phyloP scores from a whole-genome alignment of 2,888 invertebrate genomes.

The Limnephilus auricula region DNA sequence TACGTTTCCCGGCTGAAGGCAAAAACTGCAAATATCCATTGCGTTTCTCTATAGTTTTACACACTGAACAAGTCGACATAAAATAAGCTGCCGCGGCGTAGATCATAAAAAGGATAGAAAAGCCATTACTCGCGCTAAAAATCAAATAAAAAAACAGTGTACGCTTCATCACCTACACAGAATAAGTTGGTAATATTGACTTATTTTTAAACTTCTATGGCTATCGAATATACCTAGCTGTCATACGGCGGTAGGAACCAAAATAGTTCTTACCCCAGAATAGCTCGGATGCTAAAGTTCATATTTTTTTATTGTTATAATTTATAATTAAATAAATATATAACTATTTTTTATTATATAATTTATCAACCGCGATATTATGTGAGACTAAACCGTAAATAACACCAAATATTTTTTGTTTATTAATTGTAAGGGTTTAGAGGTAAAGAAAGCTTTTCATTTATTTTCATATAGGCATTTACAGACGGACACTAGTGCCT shows the following conservation, averaged over 20 bases:
- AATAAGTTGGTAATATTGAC: conserved; percentile 47
- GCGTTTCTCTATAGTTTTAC: conserved; percentile 47
- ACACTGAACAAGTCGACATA: conserved; percentile 50
- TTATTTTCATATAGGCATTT: too few species aligned
- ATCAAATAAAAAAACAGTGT: conserved; percentile 64
- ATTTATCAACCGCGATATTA: too few species aligned
- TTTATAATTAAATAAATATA: too few species aligned
- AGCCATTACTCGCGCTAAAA: conserved; percentile 65
- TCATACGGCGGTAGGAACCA: conserved; percentile 32
- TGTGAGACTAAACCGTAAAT: too few species aligned
- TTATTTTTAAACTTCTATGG: conserved; percentile 50
- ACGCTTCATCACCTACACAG: conserved; percentile 64
- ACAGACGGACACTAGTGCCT: too few species aligned
- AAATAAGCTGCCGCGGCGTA: conserved; percentile 56
- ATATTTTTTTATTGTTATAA: too few species aligned
- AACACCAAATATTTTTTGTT: too few species aligned
- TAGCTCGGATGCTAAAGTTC: neutral
- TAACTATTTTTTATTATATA: too few species aligned
- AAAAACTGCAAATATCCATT: conserved; percentile 74
- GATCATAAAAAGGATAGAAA: conserved; percentile 61
- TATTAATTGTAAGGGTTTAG: too few species aligned
- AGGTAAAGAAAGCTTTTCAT: too few species aligned
- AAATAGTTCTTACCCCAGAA: conserved; percentile 7
- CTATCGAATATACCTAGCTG: conserved; percentile 36
- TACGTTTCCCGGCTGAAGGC: conserved; percentile 74